Evolutionary conservation across 2,888 invertebrate genomes (phyloP).

Genomic region (Dolichopus griseipennis): DNA sequence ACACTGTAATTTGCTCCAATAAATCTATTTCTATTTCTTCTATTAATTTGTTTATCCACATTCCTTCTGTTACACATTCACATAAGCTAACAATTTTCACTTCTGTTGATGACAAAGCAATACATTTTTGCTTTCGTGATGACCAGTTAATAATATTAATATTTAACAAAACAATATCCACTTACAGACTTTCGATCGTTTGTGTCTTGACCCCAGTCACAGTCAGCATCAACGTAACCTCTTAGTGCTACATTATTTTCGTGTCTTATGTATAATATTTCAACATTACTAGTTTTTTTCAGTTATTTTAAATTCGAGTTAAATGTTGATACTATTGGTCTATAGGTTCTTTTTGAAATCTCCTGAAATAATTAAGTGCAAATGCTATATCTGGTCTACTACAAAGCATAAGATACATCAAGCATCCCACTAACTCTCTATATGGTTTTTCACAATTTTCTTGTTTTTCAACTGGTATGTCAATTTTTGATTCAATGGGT

Average conservation of each 20-base stretch:
- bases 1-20: background rate
- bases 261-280: background rate
- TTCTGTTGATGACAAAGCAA: background rate
- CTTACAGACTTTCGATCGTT: slow-evolving; percentile 10
- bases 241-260: slow-evolving; percentile 6
- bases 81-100: background rate
- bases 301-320: background rate
- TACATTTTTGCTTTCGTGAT: background rate
- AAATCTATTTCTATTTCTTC: slow-evolving; percentile 1
- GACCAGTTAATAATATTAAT: background rate
- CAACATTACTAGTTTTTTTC: slow-evolving; percentile 5
- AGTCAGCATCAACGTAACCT: slow-evolving; percentile 7
- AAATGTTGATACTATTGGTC: slow-evolving; percentile 5
- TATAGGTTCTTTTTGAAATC: slow-evolving; percentile 10
- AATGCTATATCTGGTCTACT: slow-evolving; percentile 10
- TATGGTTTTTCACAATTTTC: too few species aligned
- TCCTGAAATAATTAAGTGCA: slow-evolving; percentile 14
- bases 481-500: too few species aligned
- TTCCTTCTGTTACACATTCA: slow-evolving; percentile 4
- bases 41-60: slow-evolving; percentile 1
- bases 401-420: slow-evolving; percentile 12
- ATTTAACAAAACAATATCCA: slow-evolving; percentile 2
- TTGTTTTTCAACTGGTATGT: too few species aligned
- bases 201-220: slow-evolving; percentile 2
- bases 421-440: slow-evolving; percentile 11